Conservation (phyloP, 2,797 vertebrate species). For the Odontamblyopus lacepedii region DNA sequence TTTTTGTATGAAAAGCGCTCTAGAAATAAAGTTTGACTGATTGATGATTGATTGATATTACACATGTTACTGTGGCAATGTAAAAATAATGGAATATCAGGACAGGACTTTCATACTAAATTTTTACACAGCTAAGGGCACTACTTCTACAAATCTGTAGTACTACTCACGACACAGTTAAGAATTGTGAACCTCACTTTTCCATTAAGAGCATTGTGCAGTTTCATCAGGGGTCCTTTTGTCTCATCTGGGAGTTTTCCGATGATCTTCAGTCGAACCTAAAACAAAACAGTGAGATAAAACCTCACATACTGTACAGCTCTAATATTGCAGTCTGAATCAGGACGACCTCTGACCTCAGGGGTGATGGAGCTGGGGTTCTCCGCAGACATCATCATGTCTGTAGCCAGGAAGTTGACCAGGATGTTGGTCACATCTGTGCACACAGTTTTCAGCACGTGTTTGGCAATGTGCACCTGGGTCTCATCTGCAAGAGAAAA, state of each 20-base stretch:
- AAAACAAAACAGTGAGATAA: constrained; percentile 36
- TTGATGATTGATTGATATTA: too few species aligned
- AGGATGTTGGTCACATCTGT: constrained; percentile 91
- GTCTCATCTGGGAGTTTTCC: constrained; percentile 88
- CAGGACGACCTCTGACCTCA: constrained; percentile 77
- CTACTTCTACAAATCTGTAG: neutral
- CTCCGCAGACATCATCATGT: constrained; percentile 89
- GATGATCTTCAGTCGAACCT: constrained; percentile 92
- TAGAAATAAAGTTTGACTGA: too few species aligned
- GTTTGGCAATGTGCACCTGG: constrained; percentile 85
- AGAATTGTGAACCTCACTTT: constrained; percentile 78
- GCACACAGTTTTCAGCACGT: constrained; percentile 90
- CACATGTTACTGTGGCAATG: neutral
- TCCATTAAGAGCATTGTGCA: constrained; percentile 88
- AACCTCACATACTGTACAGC: neutral
- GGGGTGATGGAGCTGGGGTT: constrained; percentile 81
- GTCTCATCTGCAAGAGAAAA: constrained; percentile 83
- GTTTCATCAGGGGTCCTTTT: constrained; percentile 85
- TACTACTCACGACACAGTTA: neutral
- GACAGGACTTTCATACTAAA: too few species aligned
- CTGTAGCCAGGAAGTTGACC: constrained; percentile 90
- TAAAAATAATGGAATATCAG: neutral
- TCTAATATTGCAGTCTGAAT: constrained; percentile 8
- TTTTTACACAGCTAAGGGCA: too few species aligned
- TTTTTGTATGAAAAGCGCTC: too few species aligned